These are phyloP conservation scores for Dicaeum eximium DNA, from an alignment of 2,113 vertebrate genomes.

Conservation along the genomic window DNA sequence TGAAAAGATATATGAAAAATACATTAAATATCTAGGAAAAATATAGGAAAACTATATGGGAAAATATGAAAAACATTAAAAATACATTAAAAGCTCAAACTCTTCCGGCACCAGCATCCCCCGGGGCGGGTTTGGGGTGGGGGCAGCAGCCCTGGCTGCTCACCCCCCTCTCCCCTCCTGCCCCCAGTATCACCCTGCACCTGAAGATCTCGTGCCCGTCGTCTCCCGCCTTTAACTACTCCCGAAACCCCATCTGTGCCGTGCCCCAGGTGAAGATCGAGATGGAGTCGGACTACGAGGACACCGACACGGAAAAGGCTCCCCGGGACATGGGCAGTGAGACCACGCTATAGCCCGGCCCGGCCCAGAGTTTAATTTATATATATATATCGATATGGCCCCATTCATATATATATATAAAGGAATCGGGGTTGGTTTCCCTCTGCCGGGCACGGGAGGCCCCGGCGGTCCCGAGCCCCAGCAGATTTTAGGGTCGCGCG, in stretches of 20 bases:
- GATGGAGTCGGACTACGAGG: conserved; percentile 91
- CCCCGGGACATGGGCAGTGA: conserved; percentile 82
- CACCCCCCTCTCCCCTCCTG: background rate
- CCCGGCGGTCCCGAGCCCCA: background rate
- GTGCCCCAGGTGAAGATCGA: conserved; percentile 96
- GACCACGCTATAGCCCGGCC: conserved; percentile 81
- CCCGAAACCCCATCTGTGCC: conserved; percentile 74
- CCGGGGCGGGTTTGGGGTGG: background rate
- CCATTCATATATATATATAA: no score
- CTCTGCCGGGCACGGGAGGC: background rate
- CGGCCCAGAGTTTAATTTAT: no score
- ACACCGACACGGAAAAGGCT: conserved; percentile 78
- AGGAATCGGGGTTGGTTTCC: background rate
- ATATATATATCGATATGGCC: no score
- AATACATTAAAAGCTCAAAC: no score
- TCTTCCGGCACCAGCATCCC: no score
- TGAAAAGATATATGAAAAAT: no score
- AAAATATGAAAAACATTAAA: no score
- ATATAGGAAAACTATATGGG: no score
- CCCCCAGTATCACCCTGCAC: conserved; percentile 89
- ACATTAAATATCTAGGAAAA: no score
- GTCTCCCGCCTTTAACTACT: conserved; percentile 82
- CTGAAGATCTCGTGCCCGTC: conserved; percentile 96
- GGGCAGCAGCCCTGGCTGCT: background rate
- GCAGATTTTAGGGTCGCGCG: background rate